A percentile compares a stretch with the other conserved stretches of the same genome.
Conservation (phyloP, 2,113 vertebrate genomes). For the Boleophthalmus pectinirostris region DNA sequence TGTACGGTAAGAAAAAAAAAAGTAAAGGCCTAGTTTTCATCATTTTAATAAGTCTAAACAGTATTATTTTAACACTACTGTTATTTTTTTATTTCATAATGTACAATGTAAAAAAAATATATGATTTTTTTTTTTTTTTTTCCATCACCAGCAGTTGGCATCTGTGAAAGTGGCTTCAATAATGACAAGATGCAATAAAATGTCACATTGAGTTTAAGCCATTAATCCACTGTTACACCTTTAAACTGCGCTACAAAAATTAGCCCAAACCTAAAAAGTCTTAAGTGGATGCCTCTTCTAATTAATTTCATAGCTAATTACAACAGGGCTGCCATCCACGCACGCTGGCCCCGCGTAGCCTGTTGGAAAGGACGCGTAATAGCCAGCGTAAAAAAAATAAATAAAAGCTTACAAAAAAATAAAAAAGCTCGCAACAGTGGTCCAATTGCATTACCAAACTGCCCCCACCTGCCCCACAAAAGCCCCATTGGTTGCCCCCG, state of each 20-base stretch:
- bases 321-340: conserved; percentile 67
- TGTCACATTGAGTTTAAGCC: conserved; percentile 76
- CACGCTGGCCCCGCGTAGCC: conserved; percentile 62
- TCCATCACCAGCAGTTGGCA: conserved; percentile 43
- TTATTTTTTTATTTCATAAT: too few relatives aligned
- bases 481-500: conserved; percentile 75
- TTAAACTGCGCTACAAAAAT: conserved; percentile 73
- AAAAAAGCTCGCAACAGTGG: conserved; percentile 62
- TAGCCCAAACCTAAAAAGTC: conserved; percentile 74
- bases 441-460: conserved; percentile 57
- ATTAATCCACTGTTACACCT: conserved; percentile 80
- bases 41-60: too few relatives aligned
- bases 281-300: conserved; percentile 77
- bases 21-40: too few relatives aligned
- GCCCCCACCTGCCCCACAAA: conserved; percentile 67
- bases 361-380: conserved; percentile 61
- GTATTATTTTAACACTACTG: too few relatives aligned
- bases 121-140: too few relatives aligned
- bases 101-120: background rate
- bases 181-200: conserved; percentile 70
- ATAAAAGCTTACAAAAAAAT: conserved; percentile 60
- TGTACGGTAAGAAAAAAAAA: too few relatives aligned
- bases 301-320: conserved; percentile 84
- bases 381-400: conserved; percentile 48
- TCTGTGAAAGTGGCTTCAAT: conserved; percentile 65